Evolutionary conservation across 1,140 invertebrate species (phyloP).

Genomic region (Medauroidea extradentata): DNA sequence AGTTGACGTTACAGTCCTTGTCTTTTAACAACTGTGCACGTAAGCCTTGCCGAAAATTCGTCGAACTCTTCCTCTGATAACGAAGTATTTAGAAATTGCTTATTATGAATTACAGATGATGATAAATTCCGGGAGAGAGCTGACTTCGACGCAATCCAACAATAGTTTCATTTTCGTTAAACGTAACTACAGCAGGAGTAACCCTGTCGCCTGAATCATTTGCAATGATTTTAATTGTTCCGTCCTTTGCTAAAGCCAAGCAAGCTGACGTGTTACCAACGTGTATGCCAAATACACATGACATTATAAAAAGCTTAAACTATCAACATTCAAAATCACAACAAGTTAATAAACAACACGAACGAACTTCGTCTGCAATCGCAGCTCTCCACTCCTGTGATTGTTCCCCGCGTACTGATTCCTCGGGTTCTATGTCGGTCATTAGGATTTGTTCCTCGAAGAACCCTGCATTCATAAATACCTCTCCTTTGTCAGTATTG

Average conservation of each 20-base stretch:
- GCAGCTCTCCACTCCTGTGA: too few species aligned
- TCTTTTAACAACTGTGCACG: constrained; percentile 52
- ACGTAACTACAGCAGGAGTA: constrained; percentile 66
- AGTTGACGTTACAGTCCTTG: constrained; percentile 42
- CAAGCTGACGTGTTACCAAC: constrained; percentile 66
- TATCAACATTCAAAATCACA: too few species aligned
- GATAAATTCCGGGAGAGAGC: constrained; percentile 57
- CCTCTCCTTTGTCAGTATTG: too few species aligned
- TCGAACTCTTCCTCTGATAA: constrained; percentile 48
- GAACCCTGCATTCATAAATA: too few species aligned
- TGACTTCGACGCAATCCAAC: constrained; percentile 68
- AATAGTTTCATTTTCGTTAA: constrained; percentile 64
- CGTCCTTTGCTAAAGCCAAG: constrained; percentile 57
- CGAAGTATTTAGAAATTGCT: constrained; percentile 54
- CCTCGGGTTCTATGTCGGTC: too few species aligned
- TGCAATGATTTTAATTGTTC: constrained; percentile 67
- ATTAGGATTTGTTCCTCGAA: too few species aligned
- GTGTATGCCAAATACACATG: constrained; percentile 57
- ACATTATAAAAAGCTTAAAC: too few species aligned
- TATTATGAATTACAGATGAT: constrained; percentile 62
- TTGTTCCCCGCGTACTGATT: too few species aligned
- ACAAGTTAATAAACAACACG: too few species aligned
- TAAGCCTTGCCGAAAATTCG: constrained; percentile 46
- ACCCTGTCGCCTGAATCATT: constrained; percentile 76
- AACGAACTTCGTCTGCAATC: too few species aligned